Conservation (phyloP, 2,888 invertebrate species). For the Dendrolimus houi region DNA sequence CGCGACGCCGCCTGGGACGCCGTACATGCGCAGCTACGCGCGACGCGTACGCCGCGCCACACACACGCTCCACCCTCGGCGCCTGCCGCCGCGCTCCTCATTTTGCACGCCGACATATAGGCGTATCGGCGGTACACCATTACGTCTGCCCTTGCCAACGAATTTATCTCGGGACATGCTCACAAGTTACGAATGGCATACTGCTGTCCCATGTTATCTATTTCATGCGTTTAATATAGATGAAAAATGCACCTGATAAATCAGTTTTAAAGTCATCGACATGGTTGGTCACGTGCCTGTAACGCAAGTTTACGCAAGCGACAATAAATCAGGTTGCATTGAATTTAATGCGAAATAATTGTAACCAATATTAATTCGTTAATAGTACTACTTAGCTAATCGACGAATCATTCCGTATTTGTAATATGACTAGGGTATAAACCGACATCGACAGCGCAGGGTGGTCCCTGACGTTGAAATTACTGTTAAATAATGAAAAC, state of each 20-base stretch:
- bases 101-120: conserved; percentile 38
- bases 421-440: not conserved
- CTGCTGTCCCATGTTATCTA: not conserved
- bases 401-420: not conserved
- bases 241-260: no score
- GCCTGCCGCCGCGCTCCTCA: conserved; percentile 44
- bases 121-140: no score
- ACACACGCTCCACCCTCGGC: conserved; percentile 24
- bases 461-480: no score
- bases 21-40: conserved; percentile 54
- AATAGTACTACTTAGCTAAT: not conserved
- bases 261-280: no score
- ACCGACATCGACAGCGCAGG: no score
- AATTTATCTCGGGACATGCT: not conserved
- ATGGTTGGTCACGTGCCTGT: no score
- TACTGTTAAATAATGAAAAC: conserved; percentile 19
- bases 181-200: not conserved
- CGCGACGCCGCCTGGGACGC: conserved; percentile 52
- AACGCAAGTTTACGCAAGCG: not conserved
- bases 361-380: not conserved
- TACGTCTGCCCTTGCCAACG: not conserved
- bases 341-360: not conserved
- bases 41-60: conserved; percentile 17
- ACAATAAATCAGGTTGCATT: not conserved
- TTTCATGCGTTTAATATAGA: no score